Evolutionary conservation across 2,113 vertebrate genomes (phyloP).

Genomic region (Ranitomeya imitator): DNA sequence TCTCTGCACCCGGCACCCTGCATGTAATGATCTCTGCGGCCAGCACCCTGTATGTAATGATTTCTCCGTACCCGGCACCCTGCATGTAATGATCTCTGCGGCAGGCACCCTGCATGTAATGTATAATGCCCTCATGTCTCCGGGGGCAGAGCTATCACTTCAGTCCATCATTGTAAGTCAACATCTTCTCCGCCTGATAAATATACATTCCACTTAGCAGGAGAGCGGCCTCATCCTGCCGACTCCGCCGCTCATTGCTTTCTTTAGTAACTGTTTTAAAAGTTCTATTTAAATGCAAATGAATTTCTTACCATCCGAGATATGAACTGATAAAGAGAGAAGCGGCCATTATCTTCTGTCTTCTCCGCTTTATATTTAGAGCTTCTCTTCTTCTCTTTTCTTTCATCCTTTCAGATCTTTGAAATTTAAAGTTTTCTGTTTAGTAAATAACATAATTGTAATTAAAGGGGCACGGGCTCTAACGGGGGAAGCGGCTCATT

Average conservation of each 20-base stretch:
- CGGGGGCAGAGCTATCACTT: neutral
- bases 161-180: conserved; percentile 30
- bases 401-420: conserved; percentile 1
- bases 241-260: neutral
- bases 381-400: neutral
- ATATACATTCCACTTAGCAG: conserved; percentile 36
- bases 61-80: no score
- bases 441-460: conserved; percentile 12
- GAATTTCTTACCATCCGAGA: conserved; percentile 30
- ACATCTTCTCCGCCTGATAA: neutral
- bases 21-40: no score
- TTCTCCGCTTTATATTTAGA: neutral
- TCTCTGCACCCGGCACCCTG: no score
- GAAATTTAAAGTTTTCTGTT: neutral
- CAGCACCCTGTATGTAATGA: no score
- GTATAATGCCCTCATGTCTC: neutral
- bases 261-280: conserved; percentile 45
- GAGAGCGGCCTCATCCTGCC: neutral
- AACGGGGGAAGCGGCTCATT: neutral
- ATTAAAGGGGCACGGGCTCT: neutral
- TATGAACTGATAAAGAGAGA: conserved; percentile 17
- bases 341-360: conserved; percentile 7
- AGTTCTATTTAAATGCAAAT: conserved; percentile 51
- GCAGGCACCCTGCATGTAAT: no score
- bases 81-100: no score